Conservation (phyloP, 2,888 invertebrate species). For the Ischnura elegans region DNA sequence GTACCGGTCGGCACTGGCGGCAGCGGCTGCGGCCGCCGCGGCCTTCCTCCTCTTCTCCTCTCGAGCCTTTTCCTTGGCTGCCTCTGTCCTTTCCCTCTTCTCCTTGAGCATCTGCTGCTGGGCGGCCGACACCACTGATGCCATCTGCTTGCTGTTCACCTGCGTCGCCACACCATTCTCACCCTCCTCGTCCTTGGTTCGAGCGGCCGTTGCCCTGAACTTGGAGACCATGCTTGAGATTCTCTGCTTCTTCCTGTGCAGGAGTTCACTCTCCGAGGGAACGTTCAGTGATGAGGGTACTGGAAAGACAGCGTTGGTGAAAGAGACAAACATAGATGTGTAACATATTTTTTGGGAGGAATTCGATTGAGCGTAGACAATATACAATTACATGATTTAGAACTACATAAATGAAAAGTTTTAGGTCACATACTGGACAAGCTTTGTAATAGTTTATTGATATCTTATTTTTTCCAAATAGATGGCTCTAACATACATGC, state of each 20-base stretch:
- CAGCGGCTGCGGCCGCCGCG: constrained; percentile 57
- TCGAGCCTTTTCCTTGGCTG: constrained; percentile 83
- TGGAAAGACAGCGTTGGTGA: not conserved
- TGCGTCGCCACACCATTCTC: constrained; percentile 40
- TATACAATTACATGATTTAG: too few relatives aligned
- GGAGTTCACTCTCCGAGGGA: constrained; percentile 45
- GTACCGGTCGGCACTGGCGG: constrained; percentile 77
- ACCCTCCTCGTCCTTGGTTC: constrained; percentile 49
- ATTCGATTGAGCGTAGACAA: too few relatives aligned
- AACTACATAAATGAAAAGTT: too few relatives aligned
- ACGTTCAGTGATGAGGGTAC: constrained; percentile 30
- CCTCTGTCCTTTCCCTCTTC: constrained; percentile 58
- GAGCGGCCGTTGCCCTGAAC: constrained; percentile 20
- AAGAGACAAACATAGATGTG: not conserved
- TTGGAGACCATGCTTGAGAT: constrained; percentile 41
- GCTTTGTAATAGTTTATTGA: too few relatives aligned
- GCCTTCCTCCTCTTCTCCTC: constrained; percentile 79
- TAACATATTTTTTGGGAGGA: too few relatives aligned
- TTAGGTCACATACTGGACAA: too few relatives aligned
- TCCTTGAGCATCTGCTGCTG: constrained; percentile 63
- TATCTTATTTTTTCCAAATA: too few relatives aligned
- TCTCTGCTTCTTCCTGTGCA: constrained; percentile 57
- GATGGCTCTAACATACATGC: too few relatives aligned
- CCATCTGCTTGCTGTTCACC: constrained; percentile 43
- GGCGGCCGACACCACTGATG: constrained; percentile 44